These are phyloP conservation scores for Podocnemis expansa DNA, from an alignment of 2,113 vertebrate genomes.

Conservation along the genomic window DNA sequence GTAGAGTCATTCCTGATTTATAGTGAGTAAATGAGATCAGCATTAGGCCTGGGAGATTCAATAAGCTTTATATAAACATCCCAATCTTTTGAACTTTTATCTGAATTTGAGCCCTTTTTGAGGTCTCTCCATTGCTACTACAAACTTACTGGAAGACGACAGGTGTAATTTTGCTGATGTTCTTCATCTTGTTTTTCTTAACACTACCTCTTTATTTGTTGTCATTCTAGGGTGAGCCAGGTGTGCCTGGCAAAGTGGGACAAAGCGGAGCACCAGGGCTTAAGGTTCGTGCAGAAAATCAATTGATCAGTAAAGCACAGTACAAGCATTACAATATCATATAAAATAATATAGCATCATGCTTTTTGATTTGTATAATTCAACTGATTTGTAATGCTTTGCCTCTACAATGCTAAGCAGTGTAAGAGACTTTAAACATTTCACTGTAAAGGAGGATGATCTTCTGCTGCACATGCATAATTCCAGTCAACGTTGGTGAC, in stretches of 20 bases:
- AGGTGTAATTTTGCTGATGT: neutral
- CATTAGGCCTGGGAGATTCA: neutral
- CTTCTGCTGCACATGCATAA: neutral
- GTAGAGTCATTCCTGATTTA: neutral
- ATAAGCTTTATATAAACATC: neutral
- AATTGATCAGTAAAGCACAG: neutral
- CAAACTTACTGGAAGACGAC: neutral
- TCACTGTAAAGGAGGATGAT: constrained; percentile 27
- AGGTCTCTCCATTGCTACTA: neutral
- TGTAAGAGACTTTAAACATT: constrained; percentile 20
- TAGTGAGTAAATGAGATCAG: neutral
- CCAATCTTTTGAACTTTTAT: neutral
- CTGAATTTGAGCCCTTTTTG: neutral
- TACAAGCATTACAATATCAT: neutral
- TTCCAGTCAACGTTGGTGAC: constrained; percentile 8
- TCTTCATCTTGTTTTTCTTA: constrained; percentile 13
- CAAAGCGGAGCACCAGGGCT: constrained; percentile 86
- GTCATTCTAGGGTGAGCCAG: constrained; percentile 88
- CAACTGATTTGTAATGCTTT: constrained; percentile 20
- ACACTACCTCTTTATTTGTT: constrained; percentile 14
- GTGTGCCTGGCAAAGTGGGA: constrained; percentile 82
- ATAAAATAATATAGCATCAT: neutral
- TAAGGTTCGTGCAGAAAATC: constrained; percentile 84
- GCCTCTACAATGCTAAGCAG: neutral
- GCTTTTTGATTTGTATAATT: neutral